Evolutionary conservation across 2,797 vertebrate species (phyloP), one percentile per base, ranked within the genome.

Genomic region (Poliocrania exsul): DNA sequence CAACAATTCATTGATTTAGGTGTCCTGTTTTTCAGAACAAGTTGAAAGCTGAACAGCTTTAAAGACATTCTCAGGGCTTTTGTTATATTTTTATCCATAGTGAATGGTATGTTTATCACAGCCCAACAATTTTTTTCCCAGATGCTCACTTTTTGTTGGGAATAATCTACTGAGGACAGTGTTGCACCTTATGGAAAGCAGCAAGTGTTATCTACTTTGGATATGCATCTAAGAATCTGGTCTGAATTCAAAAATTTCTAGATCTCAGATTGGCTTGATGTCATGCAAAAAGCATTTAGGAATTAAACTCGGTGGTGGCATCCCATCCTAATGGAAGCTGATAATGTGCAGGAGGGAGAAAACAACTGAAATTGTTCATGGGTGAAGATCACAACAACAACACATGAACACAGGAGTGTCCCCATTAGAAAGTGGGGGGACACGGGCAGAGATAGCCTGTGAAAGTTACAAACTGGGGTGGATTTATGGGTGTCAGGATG

Each of bases 351-450:
- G n/a, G 10, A 84, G 28, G 24, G 12, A 85, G 20, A 72, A 71
- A 82, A n/a, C 26, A 46, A 35, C 29, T 75, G 46, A 7, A 65
- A 12, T 31, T 26, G 5, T 35, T 84, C 26, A 16, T 5, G 1
- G 6, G 16, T n/a, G 16, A 69, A 79, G 47, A 51, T 61, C 47
- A 25, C 2, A 2, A 47, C 28, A 66, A 44, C 47, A 71, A 19
- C 15, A 50, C 6, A 4, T 18, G 31, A 70, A 31, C 2, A 1
- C 0, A 3, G 11, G 17, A 16, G 7, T 33, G 40, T 42, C 40
- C 40, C 25, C 11, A 29, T 61, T 54, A 21, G 20, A 15, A 61
- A 29, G 4, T 40, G 18, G 3, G 10, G 18, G 5, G 5, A 35
- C 1, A 8, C 7, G 33, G 28, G 35, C 8, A 42, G 38, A 54